phyloP scores from a whole-genome alignment of 2,113 vertebrate species.

The Pedionomus torquatus region DNA sequence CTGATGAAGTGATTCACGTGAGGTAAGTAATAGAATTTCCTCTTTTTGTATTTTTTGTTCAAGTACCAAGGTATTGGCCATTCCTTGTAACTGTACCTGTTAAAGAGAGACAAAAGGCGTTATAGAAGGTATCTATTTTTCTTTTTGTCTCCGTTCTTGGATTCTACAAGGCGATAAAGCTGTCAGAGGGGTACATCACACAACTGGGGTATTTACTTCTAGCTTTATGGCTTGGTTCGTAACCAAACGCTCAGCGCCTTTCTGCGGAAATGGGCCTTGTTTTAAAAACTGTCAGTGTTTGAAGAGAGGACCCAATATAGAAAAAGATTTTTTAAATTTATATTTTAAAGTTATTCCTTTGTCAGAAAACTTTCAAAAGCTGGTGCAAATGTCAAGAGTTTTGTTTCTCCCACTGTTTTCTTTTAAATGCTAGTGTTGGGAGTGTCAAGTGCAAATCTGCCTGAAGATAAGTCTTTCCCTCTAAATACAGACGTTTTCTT shows the following conservation, averaged over 20 bases:
- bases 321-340: background rate
- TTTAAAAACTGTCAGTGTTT: background rate
- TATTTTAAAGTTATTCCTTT: background rate
- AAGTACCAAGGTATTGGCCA: slow-evolving; percentile 93
- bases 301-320: background rate
- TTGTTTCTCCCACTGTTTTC: background rate
- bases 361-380: background rate
- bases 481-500: background rate
- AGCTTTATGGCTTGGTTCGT: background rate
- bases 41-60: slow-evolving; percentile 85
- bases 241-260: background rate
- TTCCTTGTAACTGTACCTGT: slow-evolving; percentile 90
- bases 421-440: background rate
- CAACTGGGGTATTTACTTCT: background rate
- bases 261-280: background rate
- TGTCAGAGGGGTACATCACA: background rate
- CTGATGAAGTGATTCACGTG: slow-evolving; percentile 85
- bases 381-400: background rate
- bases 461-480: background rate
- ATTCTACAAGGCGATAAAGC: background rate
- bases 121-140: accelerated
- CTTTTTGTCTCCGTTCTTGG: background rate
- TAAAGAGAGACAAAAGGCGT: background rate
- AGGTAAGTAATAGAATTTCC: slow-evolving; percentile 83
- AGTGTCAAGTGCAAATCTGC: background rate